phyloP scores from a whole-genome alignment of 1,140 invertebrate species.

The Rhagoletis pomonella region DNA sequence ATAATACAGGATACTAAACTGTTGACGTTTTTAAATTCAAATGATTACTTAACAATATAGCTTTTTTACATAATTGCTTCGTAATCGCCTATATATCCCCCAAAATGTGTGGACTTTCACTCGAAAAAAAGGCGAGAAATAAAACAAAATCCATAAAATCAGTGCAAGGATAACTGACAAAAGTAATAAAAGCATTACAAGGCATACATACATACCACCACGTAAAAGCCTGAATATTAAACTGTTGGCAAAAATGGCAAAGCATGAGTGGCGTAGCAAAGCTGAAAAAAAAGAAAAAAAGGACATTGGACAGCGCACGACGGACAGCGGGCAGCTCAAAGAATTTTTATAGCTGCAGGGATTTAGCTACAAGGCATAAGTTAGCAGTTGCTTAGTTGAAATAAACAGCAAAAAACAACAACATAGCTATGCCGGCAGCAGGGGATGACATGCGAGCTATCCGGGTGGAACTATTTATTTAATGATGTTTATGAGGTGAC shows the following conservation, averaged over 20 bases:
- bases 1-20: too few relatives aligned
- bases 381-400: slow-evolving; percentile 38
- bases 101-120: neutral
- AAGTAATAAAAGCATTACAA: slow-evolving; percentile 43
- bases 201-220: neutral
- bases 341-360: slow-evolving; percentile 43
- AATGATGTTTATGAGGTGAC: slow-evolving; percentile 50
- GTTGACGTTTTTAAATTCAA: neutral
- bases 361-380: slow-evolving; percentile 40
- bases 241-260: neutral
- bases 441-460: slow-evolving; percentile 37
- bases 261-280: neutral
- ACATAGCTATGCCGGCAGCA: neutral
- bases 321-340: neutral
- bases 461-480: slow-evolving; percentile 51
- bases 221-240: neutral
- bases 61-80: neutral
- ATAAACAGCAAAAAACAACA: neutral
- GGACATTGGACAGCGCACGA: neutral
- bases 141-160: slow-evolving; percentile 45
- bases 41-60: slow-evolving; percentile 3
- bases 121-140: neutral
- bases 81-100: slow-evolving; percentile 1
- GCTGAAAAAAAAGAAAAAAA: neutral
- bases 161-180: slow-evolving; percentile 40